A percentile compares a stretch with the other conserved stretches of the same genome.
phyloP scores from a whole-genome alignment of 2,888 invertebrate genomes.

The Nomada ruficornis region DNA sequence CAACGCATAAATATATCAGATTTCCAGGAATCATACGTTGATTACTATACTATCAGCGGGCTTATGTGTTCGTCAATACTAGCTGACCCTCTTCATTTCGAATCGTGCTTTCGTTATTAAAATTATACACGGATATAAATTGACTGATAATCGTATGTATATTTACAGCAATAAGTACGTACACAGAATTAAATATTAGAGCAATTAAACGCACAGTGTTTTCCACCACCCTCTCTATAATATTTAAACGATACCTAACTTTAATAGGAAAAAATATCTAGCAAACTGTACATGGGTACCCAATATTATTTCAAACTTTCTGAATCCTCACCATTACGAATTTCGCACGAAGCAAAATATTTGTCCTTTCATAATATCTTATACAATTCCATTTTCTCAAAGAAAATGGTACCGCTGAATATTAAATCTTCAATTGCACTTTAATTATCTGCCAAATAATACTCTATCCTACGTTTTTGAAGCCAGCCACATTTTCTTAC shows the following conservation, averaged over 20 bases:
- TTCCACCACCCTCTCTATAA: no score
- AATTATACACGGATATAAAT: slow-evolving; percentile 25
- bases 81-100: slow-evolving; percentile 5
- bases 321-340: no score
- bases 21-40: not conserved
- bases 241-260: not conserved
- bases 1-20: not conserved
- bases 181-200: slow-evolving; percentile 7
- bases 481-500: no score
- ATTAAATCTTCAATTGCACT: no score
- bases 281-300: no score
- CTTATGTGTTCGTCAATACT: not conserved
- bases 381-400: no score
- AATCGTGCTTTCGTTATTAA: not conserved
- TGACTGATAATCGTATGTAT: not conserved
- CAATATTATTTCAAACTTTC: no score
- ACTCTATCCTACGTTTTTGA: no score
- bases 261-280: not conserved
- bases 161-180: slow-evolving; percentile 9
- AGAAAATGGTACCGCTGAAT: no score
- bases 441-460: no score
- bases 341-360: no score
- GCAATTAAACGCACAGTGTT: not conserved
- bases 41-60: slow-evolving; percentile 2
- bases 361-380: no score